Base-by-base conservation (phyloP, 2,113 vertebrate genomes). In the Psilopsiagon aymara region DNA sequence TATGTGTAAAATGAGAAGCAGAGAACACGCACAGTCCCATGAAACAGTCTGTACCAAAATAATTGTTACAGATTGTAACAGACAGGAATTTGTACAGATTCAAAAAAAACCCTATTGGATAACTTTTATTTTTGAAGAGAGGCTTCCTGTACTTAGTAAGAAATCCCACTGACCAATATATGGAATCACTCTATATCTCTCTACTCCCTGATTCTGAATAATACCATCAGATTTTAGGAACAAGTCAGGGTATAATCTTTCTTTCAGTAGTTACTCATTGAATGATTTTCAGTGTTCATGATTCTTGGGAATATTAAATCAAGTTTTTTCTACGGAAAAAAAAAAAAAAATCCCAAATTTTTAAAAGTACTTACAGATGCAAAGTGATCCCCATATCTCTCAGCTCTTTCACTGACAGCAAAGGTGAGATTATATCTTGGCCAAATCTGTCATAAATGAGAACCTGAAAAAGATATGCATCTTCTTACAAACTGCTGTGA, bases 391-490 rank as follows among this genome's bases (percentile, higher is more conserved):
- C 99, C 99, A 99, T 99, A 96, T 99, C 99, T 97, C 99, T 97
- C 59, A 99, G 97, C 94, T 99, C 99, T 98, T 99, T 99, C 97
- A 99, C 99, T 27, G 99, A 98, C 31, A 99, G 97, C 94, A 99
- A 98, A 28, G 99, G 99, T 74, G 99, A 99, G 96, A 99, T 99
- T 94, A 99, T 99, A 97, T 99, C 99, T 97, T 99, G 99, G n/a
- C 99, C 99, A 94, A 99, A 99, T 93, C 99, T 98, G 97, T 99
- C 99, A 96, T 99, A 99, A 96, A 99, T 99, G 81, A 99, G 98
- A 92, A 99, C 99, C 99, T 99, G 92, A 80, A 97, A 96, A 0
- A 96, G 86, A 97, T 10, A 89, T 1, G 57, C 11, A 79, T 17
- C 11, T 80, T 59, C 14, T 74, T 52, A 86, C 4, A 37, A 96